Conservation (phyloP, 2,113 vertebrate genomes). For the Prolemur simus region DNA sequence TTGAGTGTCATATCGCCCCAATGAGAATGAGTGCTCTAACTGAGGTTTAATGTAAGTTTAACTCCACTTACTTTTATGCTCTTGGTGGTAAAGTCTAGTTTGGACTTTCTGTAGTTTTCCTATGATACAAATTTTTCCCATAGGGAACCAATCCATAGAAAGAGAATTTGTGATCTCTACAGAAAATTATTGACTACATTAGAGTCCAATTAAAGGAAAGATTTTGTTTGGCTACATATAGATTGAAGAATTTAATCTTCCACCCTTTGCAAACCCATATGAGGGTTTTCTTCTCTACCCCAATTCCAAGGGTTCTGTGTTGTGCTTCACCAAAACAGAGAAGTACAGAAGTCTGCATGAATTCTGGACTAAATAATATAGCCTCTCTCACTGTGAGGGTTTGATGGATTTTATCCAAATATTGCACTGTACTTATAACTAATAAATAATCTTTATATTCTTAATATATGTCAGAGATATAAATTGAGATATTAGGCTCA, state of each 20-base stretch:
- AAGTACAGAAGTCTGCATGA: not conserved
- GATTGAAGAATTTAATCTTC: not conserved
- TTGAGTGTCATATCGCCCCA: not conserved
- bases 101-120: constrained; percentile 28
- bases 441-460: constrained; percentile 34
- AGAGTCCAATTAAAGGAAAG: not conserved
- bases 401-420: not conserved
- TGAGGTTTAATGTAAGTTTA: not conserved
- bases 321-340: constrained; percentile 7
- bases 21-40: not conserved
- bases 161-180: not conserved
- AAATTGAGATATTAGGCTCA: constrained; percentile 35
- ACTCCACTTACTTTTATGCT: not conserved
- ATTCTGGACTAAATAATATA: constrained; percentile 14
- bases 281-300: not conserved
- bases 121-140: not conserved
- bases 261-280: not conserved
- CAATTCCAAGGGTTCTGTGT: not conserved
- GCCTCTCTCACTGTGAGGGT: not conserved
- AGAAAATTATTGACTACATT: not conserved
- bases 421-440: constrained; percentile 21
- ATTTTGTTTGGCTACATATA: constrained; percentile 21
- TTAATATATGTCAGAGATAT: constrained; percentile 42
- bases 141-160: not conserved
- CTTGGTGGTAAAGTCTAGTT: not conserved